Conservation (phyloP, 2,113 vertebrate genomes). For the Chionis minor region DNA sequence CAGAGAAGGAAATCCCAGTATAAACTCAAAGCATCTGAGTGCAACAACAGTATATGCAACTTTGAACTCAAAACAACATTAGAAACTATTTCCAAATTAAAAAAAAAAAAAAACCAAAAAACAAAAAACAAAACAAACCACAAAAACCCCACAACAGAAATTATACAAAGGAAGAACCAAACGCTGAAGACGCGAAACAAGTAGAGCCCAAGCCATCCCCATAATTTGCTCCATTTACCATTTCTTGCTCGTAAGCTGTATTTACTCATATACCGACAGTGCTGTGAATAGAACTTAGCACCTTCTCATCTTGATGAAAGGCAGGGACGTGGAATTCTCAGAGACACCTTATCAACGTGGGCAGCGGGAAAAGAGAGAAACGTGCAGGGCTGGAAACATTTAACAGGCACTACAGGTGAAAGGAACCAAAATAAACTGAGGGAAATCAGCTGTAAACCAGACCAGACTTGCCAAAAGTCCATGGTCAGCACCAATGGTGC, state of each 20-base stretch:
- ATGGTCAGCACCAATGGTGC: background rate
- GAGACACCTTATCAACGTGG: background rate
- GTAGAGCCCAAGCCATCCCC: background rate
- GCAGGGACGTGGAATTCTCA: background rate
- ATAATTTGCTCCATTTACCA: background rate
- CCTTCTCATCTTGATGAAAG: background rate
- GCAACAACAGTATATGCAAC: accelerated
- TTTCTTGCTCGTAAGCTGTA: background rate
- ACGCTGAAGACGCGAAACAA: background rate
- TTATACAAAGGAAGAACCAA: background rate
- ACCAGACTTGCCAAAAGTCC: background rate
- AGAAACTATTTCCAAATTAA: background rate
- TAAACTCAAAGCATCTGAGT: background rate
- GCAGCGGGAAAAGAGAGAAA: background rate
- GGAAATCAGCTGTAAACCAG: background rate
- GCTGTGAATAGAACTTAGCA: background rate
- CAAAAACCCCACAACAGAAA: background rate
- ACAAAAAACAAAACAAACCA: background rate
- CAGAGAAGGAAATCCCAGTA: background rate
- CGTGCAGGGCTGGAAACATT: background rate
- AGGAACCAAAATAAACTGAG: background rate
- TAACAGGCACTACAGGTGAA: background rate
- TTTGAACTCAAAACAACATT: background rate
- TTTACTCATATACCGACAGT: background rate
- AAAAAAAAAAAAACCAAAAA: background rate